Conservation (phyloP, 2,113 vertebrate species). For the Cebidichthys violaceus region DNA sequence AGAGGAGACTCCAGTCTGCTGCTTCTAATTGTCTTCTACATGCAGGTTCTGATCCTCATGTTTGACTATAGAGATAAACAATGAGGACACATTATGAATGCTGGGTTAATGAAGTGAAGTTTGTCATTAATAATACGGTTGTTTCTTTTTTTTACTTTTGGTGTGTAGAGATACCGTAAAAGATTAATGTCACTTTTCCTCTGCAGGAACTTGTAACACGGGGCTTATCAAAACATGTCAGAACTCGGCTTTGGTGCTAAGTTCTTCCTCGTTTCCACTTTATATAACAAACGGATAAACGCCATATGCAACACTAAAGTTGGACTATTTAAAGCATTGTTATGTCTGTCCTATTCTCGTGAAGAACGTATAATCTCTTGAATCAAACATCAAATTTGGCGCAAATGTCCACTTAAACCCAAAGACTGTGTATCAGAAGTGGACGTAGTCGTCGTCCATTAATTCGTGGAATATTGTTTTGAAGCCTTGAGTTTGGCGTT, state of each 20-base stretch:
- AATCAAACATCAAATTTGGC: neutral
- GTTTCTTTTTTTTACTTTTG: neutral
- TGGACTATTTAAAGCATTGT: neutral
- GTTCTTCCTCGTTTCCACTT: no score
- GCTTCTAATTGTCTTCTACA: neutral
- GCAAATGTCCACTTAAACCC: neutral
- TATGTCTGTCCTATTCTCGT: neutral
- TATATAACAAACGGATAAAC: neutral
- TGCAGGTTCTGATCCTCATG: neutral
- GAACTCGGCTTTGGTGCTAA: neutral
- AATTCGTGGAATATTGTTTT: no score
- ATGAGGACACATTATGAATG: neutral
- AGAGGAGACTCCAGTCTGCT: conserved; percentile 21
- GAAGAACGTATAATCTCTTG: neutral
- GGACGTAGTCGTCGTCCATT: no score
- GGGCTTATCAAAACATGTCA: neutral
- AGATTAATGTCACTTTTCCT: neutral
- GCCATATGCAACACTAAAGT: neutral
- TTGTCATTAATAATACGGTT: neutral
- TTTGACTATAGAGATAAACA: neutral
- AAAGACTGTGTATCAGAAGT: no score
- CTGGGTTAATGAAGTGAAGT: neutral
- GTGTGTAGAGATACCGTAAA: neutral
- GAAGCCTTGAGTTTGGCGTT: no score
- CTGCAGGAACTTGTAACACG: neutral